A percentile compares a stretch with the other conserved stretches of the same genome.
Conservation (phyloP, 1,140 invertebrate genomes). For the Aphis craccivora region DNA sequence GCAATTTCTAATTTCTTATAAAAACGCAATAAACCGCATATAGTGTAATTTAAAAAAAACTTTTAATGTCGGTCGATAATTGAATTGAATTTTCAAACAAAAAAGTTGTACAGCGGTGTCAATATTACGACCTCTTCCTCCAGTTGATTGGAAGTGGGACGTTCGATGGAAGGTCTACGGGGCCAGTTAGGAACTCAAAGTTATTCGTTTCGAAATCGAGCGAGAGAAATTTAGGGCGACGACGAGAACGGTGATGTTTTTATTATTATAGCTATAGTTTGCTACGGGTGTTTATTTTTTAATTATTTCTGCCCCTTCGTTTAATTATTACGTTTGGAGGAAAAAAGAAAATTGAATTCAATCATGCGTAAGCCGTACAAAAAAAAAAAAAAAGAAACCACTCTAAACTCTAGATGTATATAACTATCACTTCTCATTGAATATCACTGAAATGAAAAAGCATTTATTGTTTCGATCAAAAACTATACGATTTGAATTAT, state of each 20-base stretch:
- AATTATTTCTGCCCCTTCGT: neutral
- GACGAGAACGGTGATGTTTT: neutral
- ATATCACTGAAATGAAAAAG: neutral
- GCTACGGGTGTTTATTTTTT: slow-evolving; percentile 9
- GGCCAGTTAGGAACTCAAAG: neutral
- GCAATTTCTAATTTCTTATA: neutral
- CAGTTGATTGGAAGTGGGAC: neutral
- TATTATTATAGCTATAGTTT: neutral
- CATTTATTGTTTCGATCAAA: neutral
- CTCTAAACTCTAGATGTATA: neutral
- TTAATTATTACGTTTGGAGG: neutral
- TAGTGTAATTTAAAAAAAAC: neutral
- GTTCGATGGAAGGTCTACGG: neutral
- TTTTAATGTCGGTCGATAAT: neutral
- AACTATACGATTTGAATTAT: neutral
- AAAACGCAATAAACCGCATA: neutral
- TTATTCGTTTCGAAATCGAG: slow-evolving; percentile 25
- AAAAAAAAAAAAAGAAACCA: neutral
- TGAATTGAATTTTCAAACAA: slow-evolving; percentile 31
- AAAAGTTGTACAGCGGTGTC: neutral
- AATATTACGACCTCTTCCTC: neutral
- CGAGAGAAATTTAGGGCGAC: neutral
- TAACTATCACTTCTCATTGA: neutral
- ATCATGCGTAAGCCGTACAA: neutral
- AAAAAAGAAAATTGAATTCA: slow-evolving; percentile 37